phyloP scores from a whole-genome alignment of 2,113 vertebrate species.

The Periophthalmus modestus region DNA sequence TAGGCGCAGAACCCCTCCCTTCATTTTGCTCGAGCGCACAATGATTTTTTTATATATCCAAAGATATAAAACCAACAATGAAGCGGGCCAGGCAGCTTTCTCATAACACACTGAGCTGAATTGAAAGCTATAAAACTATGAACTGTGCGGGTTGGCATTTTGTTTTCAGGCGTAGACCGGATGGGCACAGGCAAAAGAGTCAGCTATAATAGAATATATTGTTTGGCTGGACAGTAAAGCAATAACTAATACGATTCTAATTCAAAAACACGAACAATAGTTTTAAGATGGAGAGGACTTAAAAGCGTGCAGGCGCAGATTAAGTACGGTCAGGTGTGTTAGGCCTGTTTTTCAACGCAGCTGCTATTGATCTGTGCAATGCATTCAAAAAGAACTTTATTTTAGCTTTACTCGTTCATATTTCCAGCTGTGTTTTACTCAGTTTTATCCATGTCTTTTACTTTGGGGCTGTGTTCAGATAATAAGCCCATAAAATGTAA shows the following conservation, averaged over 20 bases:
- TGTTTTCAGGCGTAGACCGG: not conserved
- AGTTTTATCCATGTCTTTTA: too few species aligned
- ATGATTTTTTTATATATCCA: constrained; percentile 29
- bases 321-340: not conserved
- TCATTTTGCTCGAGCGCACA: constrained; percentile 17
- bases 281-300: not conserved
- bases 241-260: not conserved
- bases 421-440: too few species aligned
- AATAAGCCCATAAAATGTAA: too few species aligned
- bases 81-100: constrained; percentile 11
- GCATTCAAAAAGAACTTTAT: not conserved
- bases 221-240: not conserved
- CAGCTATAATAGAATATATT: not conserved
- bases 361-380: not conserved
- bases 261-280: not conserved
- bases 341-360: too few species aligned
- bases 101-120: constrained; percentile 15
- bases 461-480: too few species aligned
- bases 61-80: constrained; percentile 43
- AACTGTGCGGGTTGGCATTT: constrained; percentile 9
- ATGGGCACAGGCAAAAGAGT: constrained; percentile 1
- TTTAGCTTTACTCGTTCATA: too few species aligned
- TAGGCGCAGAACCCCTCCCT: constrained; percentile 5
- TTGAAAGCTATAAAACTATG: constrained; percentile 31
- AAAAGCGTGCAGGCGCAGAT: not conserved